A percentile compares a stretch with the other conserved stretches of the same genome.
Conservation (phyloP, 2,113 vertebrate species). For the Cygnus buccinator region DNA sequence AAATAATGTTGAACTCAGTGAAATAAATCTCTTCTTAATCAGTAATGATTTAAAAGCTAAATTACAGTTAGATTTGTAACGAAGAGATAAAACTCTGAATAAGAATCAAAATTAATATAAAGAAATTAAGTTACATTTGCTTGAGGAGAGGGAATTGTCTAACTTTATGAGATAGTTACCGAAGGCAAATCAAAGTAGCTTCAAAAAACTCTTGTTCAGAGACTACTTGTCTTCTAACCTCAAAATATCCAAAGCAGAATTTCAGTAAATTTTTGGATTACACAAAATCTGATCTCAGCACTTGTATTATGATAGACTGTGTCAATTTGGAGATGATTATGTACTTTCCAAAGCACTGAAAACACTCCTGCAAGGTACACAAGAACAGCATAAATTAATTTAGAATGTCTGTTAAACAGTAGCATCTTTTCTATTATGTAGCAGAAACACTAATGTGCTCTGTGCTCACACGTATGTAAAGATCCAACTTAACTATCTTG, state of each 20-base stretch:
- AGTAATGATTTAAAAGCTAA: slow-evolving; percentile 40
- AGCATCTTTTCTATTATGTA: background rate
- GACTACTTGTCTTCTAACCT: background rate
- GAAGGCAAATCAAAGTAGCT: slow-evolving; percentile 2
- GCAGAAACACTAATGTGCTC: background rate
- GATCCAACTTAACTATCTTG: background rate
- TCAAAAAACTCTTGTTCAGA: background rate
- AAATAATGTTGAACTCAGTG: background rate
- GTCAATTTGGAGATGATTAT: background rate
- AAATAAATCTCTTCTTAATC: slow-evolving; percentile 58
- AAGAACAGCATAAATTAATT: background rate
- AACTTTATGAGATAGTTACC: slow-evolving; percentile 2
- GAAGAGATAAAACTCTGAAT: slow-evolving; percentile 39
- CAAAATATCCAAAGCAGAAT: background rate
- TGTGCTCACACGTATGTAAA: background rate
- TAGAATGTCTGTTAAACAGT: background rate
- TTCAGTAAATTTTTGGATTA: background rate
- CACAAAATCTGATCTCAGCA: background rate
- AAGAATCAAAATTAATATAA: slow-evolving; percentile 60
- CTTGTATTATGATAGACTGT: background rate
- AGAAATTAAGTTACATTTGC: slow-evolving; percentile 54
- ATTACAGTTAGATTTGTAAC: slow-evolving; percentile 11
- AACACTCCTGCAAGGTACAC: background rate
- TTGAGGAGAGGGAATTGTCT: slow-evolving; percentile 17
- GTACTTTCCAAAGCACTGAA: background rate